Conservation (phyloP, 2,888 invertebrate species). For the Sabatieria punctata region DNA sequence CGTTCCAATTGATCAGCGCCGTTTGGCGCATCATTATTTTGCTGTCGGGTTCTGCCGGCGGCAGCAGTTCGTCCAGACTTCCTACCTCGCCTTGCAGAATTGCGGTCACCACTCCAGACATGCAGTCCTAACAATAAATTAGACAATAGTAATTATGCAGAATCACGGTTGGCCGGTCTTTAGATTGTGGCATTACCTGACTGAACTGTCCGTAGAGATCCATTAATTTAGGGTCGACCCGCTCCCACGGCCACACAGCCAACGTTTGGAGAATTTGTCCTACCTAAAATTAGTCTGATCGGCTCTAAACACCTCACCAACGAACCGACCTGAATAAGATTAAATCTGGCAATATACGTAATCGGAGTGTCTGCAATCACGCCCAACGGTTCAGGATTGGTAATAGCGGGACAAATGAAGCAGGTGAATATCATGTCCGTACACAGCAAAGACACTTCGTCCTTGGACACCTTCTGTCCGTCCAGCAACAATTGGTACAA, state of each 20-base stretch:
- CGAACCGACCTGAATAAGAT: conserved; percentile 38
- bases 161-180: not conserved
- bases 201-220: conserved; percentile 66
- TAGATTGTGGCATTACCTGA: conserved; percentile 35
- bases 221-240: conserved; percentile 50
- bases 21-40: too few relatives aligned
- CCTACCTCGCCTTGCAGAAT: conserved; percentile 41
- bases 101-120: conserved; percentile 57
- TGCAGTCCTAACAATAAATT: conserved; percentile 42
- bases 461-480: conserved; percentile 39
- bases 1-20: too few relatives aligned
- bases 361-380: conserved; percentile 73
- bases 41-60: too few relatives aligned
- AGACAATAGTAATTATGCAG: not conserved
- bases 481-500: conserved; percentile 53
- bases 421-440: conserved; percentile 79
- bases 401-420: conserved; percentile 87
- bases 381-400: conserved; percentile 85
- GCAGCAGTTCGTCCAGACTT: conserved; percentile 13
- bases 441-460: conserved; percentile 37
- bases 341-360: conserved; percentile 72
- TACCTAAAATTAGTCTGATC: conserved; percentile 50
- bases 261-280: conserved; percentile 82
- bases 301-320: conserved; percentile 1
- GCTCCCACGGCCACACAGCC: conserved; percentile 64